Conservation (phyloP, 2,797 vertebrate genomes). For the Bovichtus variegatus region DNA sequence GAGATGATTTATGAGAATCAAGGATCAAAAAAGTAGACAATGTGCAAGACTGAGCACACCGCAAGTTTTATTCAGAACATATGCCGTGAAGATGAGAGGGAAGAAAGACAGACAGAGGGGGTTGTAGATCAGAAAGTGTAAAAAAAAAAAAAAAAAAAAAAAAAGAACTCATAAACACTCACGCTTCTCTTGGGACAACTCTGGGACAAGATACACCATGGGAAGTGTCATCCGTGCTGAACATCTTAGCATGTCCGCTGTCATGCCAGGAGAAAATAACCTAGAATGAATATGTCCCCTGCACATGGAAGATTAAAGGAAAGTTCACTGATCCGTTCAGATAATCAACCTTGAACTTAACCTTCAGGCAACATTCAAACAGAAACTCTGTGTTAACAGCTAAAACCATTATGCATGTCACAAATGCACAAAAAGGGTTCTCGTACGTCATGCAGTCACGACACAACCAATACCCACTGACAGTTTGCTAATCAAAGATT, state of each 20-base stretch:
- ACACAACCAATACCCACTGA: slow-evolving; percentile 21
- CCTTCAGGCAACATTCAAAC: slow-evolving; percentile 32
- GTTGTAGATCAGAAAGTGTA: slow-evolving; percentile 54
- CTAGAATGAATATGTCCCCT: slow-evolving; percentile 29
- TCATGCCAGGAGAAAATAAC: slow-evolving; percentile 49
- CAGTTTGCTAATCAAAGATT: slow-evolving; percentile 40
- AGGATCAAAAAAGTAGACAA: slow-evolving; percentile 83
- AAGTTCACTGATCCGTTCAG: slow-evolving; percentile 29
- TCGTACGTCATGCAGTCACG: background rate
- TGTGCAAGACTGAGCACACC: slow-evolving; percentile 77
- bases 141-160: slow-evolving; percentile 29
- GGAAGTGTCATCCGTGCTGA: slow-evolving; percentile 52
- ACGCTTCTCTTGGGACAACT: slow-evolving; percentile 56
- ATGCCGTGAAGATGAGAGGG: slow-evolving; percentile 73
- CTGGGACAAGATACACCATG: slow-evolving; percentile 65
- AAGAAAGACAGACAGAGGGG: slow-evolving; percentile 51
- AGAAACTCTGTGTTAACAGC: slow-evolving; percentile 31
- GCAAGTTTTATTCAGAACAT: slow-evolving; percentile 82
- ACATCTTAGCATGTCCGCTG: slow-evolving; percentile 50
- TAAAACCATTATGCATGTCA: slow-evolving; percentile 23
- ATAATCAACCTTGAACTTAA: slow-evolving; percentile 26
- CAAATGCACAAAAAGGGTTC: slow-evolving; percentile 18
- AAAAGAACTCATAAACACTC: slow-evolving; percentile 43
- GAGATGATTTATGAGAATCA: slow-evolving; percentile 83
- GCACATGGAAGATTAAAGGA: slow-evolving; percentile 7